Evolutionary conservation across 2,797 vertebrate species (phyloP), one percentile per base, ranked within the genome.

Genomic region (Psittacula derbiana): DNA sequence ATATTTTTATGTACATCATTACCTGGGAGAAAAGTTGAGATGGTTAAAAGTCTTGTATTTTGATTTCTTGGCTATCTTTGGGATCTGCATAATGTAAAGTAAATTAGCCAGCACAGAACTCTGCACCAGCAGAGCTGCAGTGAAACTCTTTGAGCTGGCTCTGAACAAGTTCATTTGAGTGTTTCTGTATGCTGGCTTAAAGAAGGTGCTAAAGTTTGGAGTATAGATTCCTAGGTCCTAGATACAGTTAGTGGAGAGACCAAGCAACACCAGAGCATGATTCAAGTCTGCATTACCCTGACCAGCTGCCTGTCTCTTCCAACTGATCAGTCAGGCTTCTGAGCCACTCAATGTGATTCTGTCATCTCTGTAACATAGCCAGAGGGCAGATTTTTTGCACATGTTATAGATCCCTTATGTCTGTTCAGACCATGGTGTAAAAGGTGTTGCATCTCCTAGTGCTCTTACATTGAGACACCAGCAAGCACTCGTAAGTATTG

Each of bases 181-280:
- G 25, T 21, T 17, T 74, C 49, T 57, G 38, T 4, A 1, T 2
- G 14, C 0, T 62, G 57, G 16, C 44, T 74, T 15, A 16, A 8
- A 67, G 61, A 58, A 81, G 50, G 4, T 41, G 43, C 70, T 75
- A 40, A 41, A 33, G 19, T 13, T n/a, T 36, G 72, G 7, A 40
- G 28, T 3, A 10, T 1, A 27, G 12, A 13, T 75, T 55, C 2
- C 0, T 10, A 3, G 20, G 24, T 80, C 31, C 31, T 38, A 52
- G 49, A 4, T 4, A 3, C 0, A 65, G 58, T 10, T 11, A 27
- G 17, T 3, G 16, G 44, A 28, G 58, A 23, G 18, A 50, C 27
- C 8, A 15, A 27, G 70, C 0, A 0, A 13, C 27, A 44, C 57
- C 33, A 6, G n/a, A 30, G 27, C 2, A 24, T 64, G 75, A 50